A percentile compares a stretch with the other conserved stretches of the same genome.
phyloP scores from a whole-genome alignment of 2,113 vertebrate species.

The Tetrao urogallus region DNA sequence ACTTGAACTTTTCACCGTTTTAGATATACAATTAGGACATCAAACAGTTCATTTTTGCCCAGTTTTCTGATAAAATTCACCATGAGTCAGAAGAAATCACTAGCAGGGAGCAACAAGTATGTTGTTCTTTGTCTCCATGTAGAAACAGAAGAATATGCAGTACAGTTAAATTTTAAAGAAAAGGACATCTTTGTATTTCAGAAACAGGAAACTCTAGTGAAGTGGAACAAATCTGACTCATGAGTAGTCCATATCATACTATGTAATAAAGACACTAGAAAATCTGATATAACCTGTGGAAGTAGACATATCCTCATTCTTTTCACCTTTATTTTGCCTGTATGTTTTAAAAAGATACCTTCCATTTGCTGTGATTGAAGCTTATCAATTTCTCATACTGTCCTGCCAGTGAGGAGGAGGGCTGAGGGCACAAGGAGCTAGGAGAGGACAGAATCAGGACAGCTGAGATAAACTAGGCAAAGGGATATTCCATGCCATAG shows the following conservation, averaged over 20 bases:
- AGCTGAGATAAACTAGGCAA: no score
- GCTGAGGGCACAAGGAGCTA: no score
- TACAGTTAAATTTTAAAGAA: background rate
- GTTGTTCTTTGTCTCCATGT: background rate
- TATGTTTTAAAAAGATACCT: background rate
- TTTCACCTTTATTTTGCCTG: background rate
- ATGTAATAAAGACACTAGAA: background rate
- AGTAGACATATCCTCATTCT: background rate
- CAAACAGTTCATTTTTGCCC: background rate
- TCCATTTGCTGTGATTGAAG: background rate
- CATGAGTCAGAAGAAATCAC: background rate
- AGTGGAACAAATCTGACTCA: background rate
- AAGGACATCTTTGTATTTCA: background rate
- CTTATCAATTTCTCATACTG: no score
- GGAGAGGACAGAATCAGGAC: no score
- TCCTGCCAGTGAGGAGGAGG: no score
- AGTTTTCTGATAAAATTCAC: background rate
- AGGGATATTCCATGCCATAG: no score
- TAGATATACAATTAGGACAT: background rate
- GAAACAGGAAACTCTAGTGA: background rate
- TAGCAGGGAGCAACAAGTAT: background rate
- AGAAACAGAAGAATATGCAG: background rate
- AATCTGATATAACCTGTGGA: background rate
- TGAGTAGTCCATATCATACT: background rate
- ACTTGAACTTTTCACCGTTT: slow-evolving; percentile 46